These are phyloP conservation scores for Trichomycterus rosablanca DNA, from an alignment of 2,113 vertebrate species.

Conservation along the genomic window DNA sequence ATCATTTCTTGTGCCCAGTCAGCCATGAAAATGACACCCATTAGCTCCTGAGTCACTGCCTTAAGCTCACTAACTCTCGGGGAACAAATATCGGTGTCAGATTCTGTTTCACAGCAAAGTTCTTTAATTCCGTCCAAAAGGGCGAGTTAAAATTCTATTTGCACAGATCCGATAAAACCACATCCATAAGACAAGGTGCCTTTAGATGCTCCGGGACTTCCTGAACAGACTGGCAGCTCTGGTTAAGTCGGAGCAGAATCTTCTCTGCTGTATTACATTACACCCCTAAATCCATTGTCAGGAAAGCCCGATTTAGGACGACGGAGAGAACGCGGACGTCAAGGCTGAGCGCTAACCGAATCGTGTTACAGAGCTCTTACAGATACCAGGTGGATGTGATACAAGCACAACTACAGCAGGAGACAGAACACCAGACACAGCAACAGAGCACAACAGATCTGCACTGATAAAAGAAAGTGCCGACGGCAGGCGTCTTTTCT, in stretches of 20 bases:
- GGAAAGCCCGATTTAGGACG: constrained; percentile 41
- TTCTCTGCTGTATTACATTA: constrained; percentile 23
- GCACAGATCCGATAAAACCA: not conserved
- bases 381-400: constrained; percentile 36
- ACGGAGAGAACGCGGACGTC: constrained; percentile 33
- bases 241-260: constrained; percentile 13
- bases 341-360: not conserved
- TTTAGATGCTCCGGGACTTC: constrained; percentile 8
- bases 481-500: constrained; percentile 12
- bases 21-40: not conserved
- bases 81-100: too few relatives aligned
- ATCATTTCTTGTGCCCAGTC: not conserved
- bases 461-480: constrained; percentile 10
- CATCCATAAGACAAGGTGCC: constrained; percentile 13
- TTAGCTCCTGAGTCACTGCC: not conserved
- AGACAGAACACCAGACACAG: constrained; percentile 30
- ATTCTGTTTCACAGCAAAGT: not conserved
- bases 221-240: constrained; percentile 9
- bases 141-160: not conserved
- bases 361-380: not conserved
- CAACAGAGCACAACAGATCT: constrained; percentile 17
- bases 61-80: not conserved
- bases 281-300: constrained; percentile 25
- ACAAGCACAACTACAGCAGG: constrained; percentile 16
- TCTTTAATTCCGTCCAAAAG: not conserved